Evolutionary conservation across 64 coral and sea anemone species (phyloP).

Genomic region (Stichodactyla helianthus): DNA sequence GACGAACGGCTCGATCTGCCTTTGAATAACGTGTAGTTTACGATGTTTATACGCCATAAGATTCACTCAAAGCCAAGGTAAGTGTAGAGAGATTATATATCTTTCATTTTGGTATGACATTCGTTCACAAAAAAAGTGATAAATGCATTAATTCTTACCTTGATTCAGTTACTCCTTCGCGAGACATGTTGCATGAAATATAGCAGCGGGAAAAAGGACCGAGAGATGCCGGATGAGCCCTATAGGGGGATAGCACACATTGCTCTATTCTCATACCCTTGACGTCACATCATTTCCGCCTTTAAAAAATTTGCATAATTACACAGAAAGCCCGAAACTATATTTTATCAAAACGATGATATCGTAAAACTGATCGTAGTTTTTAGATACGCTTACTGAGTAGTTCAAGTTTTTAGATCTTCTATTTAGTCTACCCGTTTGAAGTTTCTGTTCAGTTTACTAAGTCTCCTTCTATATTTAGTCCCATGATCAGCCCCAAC

Average conservation of each 20-base stretch:
- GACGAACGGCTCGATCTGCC: constrained; percentile 31
- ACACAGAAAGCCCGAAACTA: neutral
- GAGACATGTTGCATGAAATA: constrained; percentile 90
- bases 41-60: neutral
- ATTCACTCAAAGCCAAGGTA: neutral
- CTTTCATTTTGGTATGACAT: neutral
- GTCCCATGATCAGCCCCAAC: no score
- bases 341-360: no score
- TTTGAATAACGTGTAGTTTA: constrained; percentile 23
- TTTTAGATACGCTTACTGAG: no score
- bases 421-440: no score
- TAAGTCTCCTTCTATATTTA: no score
- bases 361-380: no score
- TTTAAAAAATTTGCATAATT: neutral
- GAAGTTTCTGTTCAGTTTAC: no score
- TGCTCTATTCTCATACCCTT: neutral
- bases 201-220: constrained; percentile 81
- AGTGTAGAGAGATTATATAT: neutral
- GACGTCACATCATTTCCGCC: constrained; percentile 21
- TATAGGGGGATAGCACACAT: constrained; percentile 48
- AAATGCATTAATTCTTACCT: constrained; percentile 46
- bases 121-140: neutral
- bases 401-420: no score
- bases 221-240: constrained; percentile 31
- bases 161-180: constrained; percentile 58